Evolutionary conservation across 2,888 invertebrate species (phyloP), one percentile per base, ranked within the genome.

Genomic region (Drosophila birchii): DNA sequence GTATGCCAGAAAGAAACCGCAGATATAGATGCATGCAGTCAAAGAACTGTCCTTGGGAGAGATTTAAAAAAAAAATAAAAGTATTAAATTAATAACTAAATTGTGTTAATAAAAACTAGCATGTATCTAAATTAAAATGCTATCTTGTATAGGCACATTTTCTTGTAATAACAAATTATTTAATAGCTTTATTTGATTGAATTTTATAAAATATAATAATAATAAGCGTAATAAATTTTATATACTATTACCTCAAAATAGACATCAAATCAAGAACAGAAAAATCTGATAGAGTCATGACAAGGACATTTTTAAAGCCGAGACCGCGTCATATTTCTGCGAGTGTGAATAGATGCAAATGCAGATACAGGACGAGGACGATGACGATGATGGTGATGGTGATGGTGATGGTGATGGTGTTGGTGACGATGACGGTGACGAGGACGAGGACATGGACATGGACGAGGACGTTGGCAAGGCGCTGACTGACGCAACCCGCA

Each of bases 401-500:
- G 76, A 86, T 79, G 32, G 5, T 45, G 66, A 53, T 44, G 76
- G 77, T 75, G 76, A 80, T 79, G 34, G 16, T 76, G 61, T 4
- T 23, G 44, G 23, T 47, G 49, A 23, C 43, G 47, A 38, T 36
- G 68, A 68, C 70, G 44, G 80, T 75, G 76, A 86, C 81, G 51
- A 16, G 75, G 61, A 51, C 62, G 73, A 70, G 73, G 74, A 51
- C 61, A 59, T 72, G 69, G 70, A 68, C 61, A 66, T 72, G 61
- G 38, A 58, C 68, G 72, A 69, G 49, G 68, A 69, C 67, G 55
- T 39, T 55, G 70, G 71, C 67, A 71, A 68, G 79, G 75, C 79
- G 76, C 88, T 77, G 78, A 88, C 88, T 78, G 81, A 81, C 77
- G 79, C 76, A 79, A 61, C 60, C 76, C 68, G 66, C 76, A 84